Base-by-base conservation (phyloP, 2,113 vertebrate species). In the Megaceryle maxima region DNA sequence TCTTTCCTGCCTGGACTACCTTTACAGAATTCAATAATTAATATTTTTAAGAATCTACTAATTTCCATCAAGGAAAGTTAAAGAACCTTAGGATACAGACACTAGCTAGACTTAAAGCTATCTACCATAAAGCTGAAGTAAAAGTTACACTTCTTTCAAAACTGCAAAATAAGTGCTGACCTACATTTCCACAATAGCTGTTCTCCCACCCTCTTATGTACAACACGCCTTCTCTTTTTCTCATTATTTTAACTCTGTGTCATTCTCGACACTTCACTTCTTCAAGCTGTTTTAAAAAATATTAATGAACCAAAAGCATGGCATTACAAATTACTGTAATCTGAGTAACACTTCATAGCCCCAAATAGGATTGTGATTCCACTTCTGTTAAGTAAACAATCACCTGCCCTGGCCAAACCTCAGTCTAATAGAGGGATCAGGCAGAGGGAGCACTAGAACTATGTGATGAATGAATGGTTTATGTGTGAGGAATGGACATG, bases 21-120 rank as follows among this genome's bases (percentile, higher is more conserved):
- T 88, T 90, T 92, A 55, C 15, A 86, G 31, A 94, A 35, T 81
- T 92, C 53, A 88, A 68, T 90, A 95, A 83, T 70, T 92, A 46
- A 78, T 90, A 41, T 78, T 78, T 70, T 83, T 59, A 70, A 78
- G 69, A 25, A 86, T 26, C 6, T 28, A 35, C 22, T 83, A 7
- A 67, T 79, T 91, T 92, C 82, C 25, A 83, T 1, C 68, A 37
- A 77, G 64, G 44, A 86, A 78, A 10, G 26, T 75, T 31, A 72
- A 83, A 77, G 46, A 68, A 72, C 44, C 29, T 77, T 63, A 56
- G 7, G 53, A 85, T 50, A 44, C 41, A 93, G 43, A 59, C 15
- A 41, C 17, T 17, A 83, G 25, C 14, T 74, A 91, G n/a, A 69
- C 39, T 4, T 24, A 60, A 83, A 92, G 13, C 9, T 67, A 33